phyloP scores from a whole-genome alignment of 2,113 vertebrate species.

The Manacus vitellinus region DNA sequence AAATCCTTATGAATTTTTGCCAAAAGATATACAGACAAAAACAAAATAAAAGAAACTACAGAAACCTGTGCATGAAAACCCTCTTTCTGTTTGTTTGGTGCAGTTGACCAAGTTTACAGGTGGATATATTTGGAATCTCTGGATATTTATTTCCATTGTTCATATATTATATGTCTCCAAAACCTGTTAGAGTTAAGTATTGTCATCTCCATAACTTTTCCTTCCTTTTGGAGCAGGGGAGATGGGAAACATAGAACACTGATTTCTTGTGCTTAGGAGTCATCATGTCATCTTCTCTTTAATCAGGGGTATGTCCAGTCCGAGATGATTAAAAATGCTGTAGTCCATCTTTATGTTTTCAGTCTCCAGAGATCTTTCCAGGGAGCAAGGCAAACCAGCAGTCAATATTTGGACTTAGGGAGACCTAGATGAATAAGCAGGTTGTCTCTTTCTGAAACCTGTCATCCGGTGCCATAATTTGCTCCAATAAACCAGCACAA shows the following conservation, averaged over 20 bases:
- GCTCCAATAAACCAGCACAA: not conserved
- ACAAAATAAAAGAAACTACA: not conserved
- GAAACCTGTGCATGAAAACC: not conserved
- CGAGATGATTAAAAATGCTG: conserved; percentile 17
- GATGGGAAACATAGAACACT: not conserved
- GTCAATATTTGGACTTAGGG: conserved; percentile 62
- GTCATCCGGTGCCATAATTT: not conserved
- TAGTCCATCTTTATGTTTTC: not conserved
- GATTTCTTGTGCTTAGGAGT: conserved; percentile 35
- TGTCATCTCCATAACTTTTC: not conserved
- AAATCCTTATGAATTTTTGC: not conserved
- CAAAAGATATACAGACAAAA: not conserved
- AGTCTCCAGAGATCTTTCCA: conserved; percentile 15
- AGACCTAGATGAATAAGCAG: conserved; percentile 59
- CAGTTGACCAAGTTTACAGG: not conserved
- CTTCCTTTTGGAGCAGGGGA: not conserved
- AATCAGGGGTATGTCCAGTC: conserved; percentile 9
- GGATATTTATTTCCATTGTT: not conserved
- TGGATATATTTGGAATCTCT: not conserved
- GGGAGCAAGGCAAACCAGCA: conserved; percentile 16
- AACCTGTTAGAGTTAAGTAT: not conserved
- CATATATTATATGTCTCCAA: not conserved
- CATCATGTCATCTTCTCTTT: not conserved
- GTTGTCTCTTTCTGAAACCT: not conserved
- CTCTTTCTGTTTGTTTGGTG: not conserved